Evolutionary conservation across 2,888 invertebrate species (phyloP), one percentile per base, ranked within the genome.

Genomic region (Epinotia nisella): DNA sequence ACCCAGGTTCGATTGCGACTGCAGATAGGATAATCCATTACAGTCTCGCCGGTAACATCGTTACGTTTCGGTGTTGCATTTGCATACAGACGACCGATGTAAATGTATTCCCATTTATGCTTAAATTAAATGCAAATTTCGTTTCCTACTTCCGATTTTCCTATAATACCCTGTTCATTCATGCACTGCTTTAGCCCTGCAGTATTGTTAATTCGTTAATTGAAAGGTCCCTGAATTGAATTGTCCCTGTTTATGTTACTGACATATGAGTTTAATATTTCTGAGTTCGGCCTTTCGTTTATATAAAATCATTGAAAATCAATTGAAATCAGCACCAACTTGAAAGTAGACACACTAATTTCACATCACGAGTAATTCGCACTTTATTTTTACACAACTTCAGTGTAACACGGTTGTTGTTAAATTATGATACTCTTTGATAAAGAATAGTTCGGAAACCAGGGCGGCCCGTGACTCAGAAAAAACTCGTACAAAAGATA

Each of bases 11-110:
- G 65, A 72, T 72, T 53, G 64, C 68, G 62, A 71, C 78, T 82
- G 80, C 80, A 84, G 83, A 82, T 84, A 85, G 82, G 81, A 83
- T 85, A 84, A 87, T 85, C 85, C 85, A 87, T 87, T 86, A 88
- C 84, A 77, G 77, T 80, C 78, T 80, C 78, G 79, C 82, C 82
- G 80, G 84, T 90, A 89, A 90, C 85, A 84, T 83, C 78, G 87
- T 90, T 89, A 89, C 83, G 83, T 85, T 86, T 84, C 83, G 85
- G 79, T 80, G 76, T 80, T 79, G 79, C 80, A 90, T 91, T 91
- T 87, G 86, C 89, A 91, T 89, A 87, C 81, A 83, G 81, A 79
- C 79, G 78, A 84, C 81, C 81, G 81, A 80, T 85, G 86, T 78
- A 89, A 89, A 85, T 86, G 81, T 81, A 81, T 88, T 86, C 85